These are phyloP conservation scores for Opisthocomus hoazin DNA, from an alignment of 2,113 vertebrate species.

Conservation along the genomic window DNA sequence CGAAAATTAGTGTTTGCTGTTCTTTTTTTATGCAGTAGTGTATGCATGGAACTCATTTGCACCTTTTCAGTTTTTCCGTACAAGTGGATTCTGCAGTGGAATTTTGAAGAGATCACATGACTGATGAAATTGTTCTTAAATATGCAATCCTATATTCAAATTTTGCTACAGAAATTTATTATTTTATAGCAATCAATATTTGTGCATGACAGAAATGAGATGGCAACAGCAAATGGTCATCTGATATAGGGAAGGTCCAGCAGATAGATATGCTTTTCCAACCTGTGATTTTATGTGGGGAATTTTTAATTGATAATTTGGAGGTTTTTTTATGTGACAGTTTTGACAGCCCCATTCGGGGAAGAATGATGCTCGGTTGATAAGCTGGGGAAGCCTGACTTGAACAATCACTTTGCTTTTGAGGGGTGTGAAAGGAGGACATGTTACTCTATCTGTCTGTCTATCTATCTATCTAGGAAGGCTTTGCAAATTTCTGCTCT, in stretches of 20 bases:
- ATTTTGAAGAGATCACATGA: not conserved
- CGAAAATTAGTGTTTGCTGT: slow-evolving; percentile 8
- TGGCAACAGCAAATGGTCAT: not conserved
- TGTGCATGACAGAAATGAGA: not conserved
- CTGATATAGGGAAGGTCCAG: not conserved
- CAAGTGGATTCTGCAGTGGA: not conserved
- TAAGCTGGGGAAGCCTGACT: not conserved
- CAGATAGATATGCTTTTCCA: accelerated
- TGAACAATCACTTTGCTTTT: not conserved
- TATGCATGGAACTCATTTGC: not conserved
- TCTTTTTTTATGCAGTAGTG: not conserved
- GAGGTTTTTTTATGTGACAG: not conserved
- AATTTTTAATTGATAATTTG: not conserved
- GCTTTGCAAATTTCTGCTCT: not conserved
- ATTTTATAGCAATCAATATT: not conserved
- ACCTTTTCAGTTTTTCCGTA: not conserved
- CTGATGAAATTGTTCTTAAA: not conserved
- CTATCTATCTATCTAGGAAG: not conserved
- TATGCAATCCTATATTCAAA: not conserved
- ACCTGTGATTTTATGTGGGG: too few species aligned
- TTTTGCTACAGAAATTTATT: not conserved
- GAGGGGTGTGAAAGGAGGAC: not conserved
- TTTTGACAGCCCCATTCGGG: not conserved
- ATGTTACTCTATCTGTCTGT: not conserved
- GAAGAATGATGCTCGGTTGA: not conserved